Base-by-base conservation (phyloP, 1,140 invertebrate species). In the Thrips palmi region DNA sequence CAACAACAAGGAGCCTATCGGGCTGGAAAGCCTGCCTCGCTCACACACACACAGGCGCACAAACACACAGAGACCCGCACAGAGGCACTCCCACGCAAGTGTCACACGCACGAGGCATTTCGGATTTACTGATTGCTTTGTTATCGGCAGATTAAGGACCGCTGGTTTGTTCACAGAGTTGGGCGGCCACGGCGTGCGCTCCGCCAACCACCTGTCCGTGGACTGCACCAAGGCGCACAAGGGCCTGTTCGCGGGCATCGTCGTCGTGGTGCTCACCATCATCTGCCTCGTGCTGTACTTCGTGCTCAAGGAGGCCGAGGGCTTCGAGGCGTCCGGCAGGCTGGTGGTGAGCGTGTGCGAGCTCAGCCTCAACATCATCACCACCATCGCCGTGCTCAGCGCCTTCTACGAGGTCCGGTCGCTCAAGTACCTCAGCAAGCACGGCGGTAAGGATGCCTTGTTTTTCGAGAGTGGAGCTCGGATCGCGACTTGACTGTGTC, bases 271-370 rank as follows among this genome's bases (percentile, higher is more conserved):
- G 2, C 53, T 75, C 14, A 77, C 74, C 8, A 69, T 80, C 37
- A 76, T 81, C 43, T 70, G 70, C 31, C 62, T 78, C 7, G 77
- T 79, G 47, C 60, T 79, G 2, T 80, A 78, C 54, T 77, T 77
- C 49, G 73, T 77, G 10, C 61, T 76, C 1, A 68, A 74, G 43
- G 63, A 76, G 41, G 60, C 74, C 8, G 52, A 64, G 12, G 58
- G 75, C 17, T 71, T 74, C 49, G 49, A 65, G n/a, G 56, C 65
- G 30, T 56, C 63, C 42, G 62, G 67, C 12, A 60, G 74, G 20
- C 53, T 70, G n/a, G 67, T 75, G 49, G 68, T 74, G 45, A 62
- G 60, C 44, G 57, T 74, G 29, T 70, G 70, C 46, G 73, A 77
- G 49, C 60, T 74, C 2, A 58, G 66, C 20, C 52, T 78, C 2